Conservation (phyloP, 2,797 vertebrate species). For the Smutsia gigantea region DNA sequence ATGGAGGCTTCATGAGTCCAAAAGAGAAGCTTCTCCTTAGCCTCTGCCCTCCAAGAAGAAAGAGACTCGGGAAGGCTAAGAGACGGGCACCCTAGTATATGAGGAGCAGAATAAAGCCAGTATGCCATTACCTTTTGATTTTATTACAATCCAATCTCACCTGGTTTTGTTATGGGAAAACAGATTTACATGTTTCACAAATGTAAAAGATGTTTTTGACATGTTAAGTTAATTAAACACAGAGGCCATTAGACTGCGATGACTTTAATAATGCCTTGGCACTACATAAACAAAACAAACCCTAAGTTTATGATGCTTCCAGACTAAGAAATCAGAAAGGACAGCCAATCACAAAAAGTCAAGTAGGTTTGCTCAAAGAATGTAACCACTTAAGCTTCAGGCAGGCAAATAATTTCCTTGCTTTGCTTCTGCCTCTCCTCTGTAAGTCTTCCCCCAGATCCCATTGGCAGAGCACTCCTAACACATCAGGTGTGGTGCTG, state of each 20-base stretch:
- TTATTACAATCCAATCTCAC: background rate
- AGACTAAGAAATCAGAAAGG: background rate
- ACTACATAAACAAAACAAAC: background rate
- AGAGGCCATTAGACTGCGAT: background rate
- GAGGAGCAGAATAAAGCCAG: background rate
- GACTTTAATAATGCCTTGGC: background rate
- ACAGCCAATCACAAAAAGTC: background rate
- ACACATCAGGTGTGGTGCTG: background rate
- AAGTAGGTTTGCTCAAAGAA: background rate
- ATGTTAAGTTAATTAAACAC: background rate
- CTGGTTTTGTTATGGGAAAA: background rate
- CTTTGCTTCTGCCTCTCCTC: background rate
- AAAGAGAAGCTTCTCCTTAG: background rate
- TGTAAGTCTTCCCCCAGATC: background rate
- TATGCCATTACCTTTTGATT: background rate
- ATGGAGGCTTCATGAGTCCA: fast-evolving
- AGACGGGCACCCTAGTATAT: background rate
- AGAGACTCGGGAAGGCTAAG: background rate
- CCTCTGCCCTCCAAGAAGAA: background rate
- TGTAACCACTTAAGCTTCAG: background rate
- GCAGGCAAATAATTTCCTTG: background rate
- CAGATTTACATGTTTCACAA: background rate
- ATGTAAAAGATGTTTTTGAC: background rate
- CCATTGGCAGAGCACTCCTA: too few relatives aligned
- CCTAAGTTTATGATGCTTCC: background rate